Evolutionary conservation across 2,113 vertebrate species (phyloP).

Genomic region (Hemiprocne comata): DNA sequence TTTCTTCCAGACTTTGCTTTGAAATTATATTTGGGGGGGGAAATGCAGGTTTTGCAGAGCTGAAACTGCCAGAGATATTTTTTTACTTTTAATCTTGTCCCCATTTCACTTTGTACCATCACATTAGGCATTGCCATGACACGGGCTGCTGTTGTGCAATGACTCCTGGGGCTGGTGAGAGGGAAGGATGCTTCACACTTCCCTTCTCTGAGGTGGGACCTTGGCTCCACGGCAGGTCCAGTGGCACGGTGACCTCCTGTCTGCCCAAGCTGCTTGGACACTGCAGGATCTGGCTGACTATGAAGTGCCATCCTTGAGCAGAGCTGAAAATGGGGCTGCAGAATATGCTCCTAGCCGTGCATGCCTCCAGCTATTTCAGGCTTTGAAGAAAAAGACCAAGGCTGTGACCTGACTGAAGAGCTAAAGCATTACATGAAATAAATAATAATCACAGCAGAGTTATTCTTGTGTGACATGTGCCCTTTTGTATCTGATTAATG

Average conservation of each 20-base stretch:
- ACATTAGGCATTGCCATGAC: neutral
- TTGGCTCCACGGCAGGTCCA: neutral
- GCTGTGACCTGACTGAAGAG: neutral
- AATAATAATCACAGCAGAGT: neutral
- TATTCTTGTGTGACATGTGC: neutral
- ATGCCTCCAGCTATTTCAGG: neutral
- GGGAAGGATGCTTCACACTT: neutral
- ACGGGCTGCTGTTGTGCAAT: fast-evolving
- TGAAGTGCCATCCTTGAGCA: neutral
- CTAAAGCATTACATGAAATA: neutral
- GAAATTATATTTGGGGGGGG: fast-evolving
- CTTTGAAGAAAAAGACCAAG: neutral
- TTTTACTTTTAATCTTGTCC: neutral
- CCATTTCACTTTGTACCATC: fast-evolving
- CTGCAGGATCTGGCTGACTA: neutral
- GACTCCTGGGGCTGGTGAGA: neutral
- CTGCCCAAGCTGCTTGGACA: neutral
- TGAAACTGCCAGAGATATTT: neutral
- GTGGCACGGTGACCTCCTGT: neutral
- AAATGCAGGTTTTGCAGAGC: neutral
- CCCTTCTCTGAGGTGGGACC: neutral
- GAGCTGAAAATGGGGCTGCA: neutral
- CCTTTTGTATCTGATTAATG: conserved; percentile 6
- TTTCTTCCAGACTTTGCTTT: neutral
- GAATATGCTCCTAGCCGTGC: neutral